phyloP scores from a whole-genome alignment of 2,797 vertebrate species.

The Sarcoramphus papa region DNA sequence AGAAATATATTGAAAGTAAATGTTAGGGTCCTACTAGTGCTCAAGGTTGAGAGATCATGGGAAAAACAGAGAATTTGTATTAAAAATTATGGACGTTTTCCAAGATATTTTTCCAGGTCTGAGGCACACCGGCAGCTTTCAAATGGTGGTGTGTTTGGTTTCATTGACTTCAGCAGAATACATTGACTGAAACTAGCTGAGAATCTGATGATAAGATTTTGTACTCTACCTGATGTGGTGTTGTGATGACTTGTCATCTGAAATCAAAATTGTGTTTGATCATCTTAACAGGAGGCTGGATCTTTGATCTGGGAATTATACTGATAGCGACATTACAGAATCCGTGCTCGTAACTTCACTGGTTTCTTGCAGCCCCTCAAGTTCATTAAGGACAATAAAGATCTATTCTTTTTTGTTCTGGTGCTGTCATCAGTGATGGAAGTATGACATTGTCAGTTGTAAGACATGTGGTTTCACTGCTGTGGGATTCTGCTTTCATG shows the following conservation, averaged over 20 bases:
- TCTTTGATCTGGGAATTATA: not conserved
- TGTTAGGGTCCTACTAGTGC: not conserved
- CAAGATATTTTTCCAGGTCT: not conserved
- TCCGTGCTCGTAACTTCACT: not conserved
- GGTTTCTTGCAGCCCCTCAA: not conserved
- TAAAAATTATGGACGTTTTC: not conserved
- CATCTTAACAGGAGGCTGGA: not conserved
- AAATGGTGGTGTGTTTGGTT: not conserved
- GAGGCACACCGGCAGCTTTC: not conserved
- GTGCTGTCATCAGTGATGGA: not conserved
- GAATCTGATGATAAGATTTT: not conserved
- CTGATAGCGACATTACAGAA: not conserved
- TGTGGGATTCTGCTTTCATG: not conserved
- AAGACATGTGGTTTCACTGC: not conserved
- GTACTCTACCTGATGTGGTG: not conserved
- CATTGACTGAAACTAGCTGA: not conserved
- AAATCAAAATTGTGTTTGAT: not conserved
- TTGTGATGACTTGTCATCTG: not conserved
- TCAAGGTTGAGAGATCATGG: not conserved
- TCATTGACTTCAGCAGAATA: not conserved
- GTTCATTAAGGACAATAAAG: not conserved
- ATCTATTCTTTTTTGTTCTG: not conserved
- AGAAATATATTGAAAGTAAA: not conserved
- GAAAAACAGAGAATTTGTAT: not conserved
- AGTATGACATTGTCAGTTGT: not conserved